Conservation (phyloP, 2,113 vertebrate species). For the Eubucco bourcierii region DNA sequence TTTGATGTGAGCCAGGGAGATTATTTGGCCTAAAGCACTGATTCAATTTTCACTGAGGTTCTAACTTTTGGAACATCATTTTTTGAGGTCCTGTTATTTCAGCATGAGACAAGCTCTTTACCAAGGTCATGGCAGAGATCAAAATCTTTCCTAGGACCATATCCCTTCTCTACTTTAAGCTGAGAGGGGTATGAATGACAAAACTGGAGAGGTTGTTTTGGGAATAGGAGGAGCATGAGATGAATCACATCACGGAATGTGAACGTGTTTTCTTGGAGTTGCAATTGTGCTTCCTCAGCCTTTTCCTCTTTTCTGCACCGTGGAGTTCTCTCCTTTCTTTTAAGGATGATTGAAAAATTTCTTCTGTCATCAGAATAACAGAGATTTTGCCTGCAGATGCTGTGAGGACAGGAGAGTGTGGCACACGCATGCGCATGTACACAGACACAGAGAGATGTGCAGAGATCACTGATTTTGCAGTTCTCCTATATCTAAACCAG, state of each 20-base stretch:
- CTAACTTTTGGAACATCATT: neutral
- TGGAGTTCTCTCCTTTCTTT: neutral
- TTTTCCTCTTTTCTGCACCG: neutral
- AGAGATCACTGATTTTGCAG: neutral
- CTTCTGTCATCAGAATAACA: neutral
- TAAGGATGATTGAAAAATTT: neutral
- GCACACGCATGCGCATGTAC: rapidly evolving
- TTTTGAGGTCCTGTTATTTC: neutral
- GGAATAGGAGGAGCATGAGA: neutral
- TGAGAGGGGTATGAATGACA: neutral
- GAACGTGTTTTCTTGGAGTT: neutral
- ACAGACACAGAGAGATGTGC: neutral
- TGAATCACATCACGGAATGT: rapidly evolving
- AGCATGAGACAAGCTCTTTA: neutral
- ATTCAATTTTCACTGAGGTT: neutral
- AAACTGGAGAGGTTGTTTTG: neutral
- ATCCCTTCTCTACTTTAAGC: neutral
- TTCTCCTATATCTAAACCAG: neutral
- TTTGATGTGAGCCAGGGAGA: neutral
- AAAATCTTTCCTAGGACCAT: neutral
- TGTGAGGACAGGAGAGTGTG: neutral
- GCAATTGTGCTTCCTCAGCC: neutral
- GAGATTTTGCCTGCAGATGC: neutral
- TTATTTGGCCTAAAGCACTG: neutral
- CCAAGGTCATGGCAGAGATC: neutral